Base-by-base conservation (phyloP, 2,797 vertebrate genomes). In the Acipenser ruthenus region DNA sequence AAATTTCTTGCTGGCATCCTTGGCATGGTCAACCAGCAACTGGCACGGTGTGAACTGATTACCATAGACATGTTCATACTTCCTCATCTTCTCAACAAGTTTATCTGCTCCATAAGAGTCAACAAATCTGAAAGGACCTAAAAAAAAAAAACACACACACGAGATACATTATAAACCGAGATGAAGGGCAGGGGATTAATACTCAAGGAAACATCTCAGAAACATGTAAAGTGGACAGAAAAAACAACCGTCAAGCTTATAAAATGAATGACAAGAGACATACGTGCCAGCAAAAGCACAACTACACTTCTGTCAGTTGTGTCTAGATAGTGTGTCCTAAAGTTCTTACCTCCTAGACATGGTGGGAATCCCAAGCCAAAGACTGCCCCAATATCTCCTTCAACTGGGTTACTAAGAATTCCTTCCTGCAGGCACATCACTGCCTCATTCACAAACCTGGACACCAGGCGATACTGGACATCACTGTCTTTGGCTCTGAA, bases 311-410 rank as follows among this genome's bases (percentile, higher is more conserved):
- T 0, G 37, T 9, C 10, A 2, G 0, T 1, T 23, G 23, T 0
- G 37, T 37, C 37, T 5, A 5, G 37, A 37, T 37, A 5, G 4
- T 37, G 37, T 37, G 37, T 37, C 4, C 37, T 37, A 0, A 47
- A 6, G 11, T 18, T 67, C 91, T 84, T 62, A 98, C 97, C 97
- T 92, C 96, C 97, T n/a, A 96, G 91, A 70, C 84, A 95, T 0
- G 96, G 95, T 0, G 97, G 97, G 81, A 99, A 99, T 71, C 97
- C 97, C 13, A 99, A 82, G 1, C 96, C 97, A 0, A 99, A 99
- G 50, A 99, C 96, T 0, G 96, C 97, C 0, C 96, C 97, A 0
- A 98, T 95, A 76, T 99, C 96, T n/a, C 96, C 97, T 68, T 99
- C 97, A 75, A 92, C 68, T 0, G 97, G 95, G 65, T 64, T 86